Evolutionary conservation across 2,888 invertebrate genomes (phyloP), one percentile per base, ranked within the genome.

Genomic region (Sarcophaga carnaria): DNA sequence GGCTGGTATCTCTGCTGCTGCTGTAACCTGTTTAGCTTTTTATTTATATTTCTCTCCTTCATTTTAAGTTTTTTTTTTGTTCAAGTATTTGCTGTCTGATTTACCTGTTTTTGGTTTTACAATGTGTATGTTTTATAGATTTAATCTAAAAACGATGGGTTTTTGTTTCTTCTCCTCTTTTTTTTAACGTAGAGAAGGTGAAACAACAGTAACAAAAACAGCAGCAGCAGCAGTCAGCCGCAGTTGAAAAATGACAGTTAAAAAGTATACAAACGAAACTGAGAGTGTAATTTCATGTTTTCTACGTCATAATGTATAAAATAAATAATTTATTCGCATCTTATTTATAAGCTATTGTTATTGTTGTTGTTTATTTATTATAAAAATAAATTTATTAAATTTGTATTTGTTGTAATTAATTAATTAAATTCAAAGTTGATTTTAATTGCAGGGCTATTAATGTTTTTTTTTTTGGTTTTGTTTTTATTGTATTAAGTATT

Each of bases 211-310:
- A 81, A 88, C 47, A 83, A 47, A 45, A 71, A 71, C 20, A 81
- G 63, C 71, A 77, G 66, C 59, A 64, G 20, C 70, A 76, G 2
- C 70, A 76, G 2, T 37, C 37, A 37, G 37, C 8, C 37, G 25
- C 72, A 14, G 2, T 78, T 74, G 72, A 37, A 83, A 54, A 82
- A 49, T 17, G 64, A 77, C 49, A 70, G 62, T 49, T n/a, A 64
- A 54, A 47, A 2, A 54, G 3, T 14, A 90, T 90, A 89, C 86
- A 90, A 91, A 91, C 89, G 90, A 91, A 91, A 91, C 84, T 88
- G 90, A 91, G 89, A 91, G 91, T 87, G 1, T 14, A 60, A 77
- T 79, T 66, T 66, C 17, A n/a, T 74, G 17, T 76, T 59, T 75
- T 27, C 47, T 81, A 74, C 85, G 78, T 81, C 81, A 84, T 76